Base-by-base conservation (phyloP, 2,888 invertebrate genomes). In the Mythimna albipuncta region DNA sequence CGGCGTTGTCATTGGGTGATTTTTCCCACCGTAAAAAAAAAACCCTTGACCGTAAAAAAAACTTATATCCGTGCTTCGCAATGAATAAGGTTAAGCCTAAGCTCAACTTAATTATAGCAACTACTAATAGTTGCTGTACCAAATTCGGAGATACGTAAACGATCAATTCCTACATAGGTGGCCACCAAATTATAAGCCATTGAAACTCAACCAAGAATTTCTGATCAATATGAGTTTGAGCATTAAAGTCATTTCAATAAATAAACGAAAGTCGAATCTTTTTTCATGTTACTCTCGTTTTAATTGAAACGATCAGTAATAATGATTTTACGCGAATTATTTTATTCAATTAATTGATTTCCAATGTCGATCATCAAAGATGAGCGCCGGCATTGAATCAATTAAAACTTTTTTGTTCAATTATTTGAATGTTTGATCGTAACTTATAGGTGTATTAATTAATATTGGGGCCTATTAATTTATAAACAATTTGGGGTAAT, bases 241-340 rank as follows among this genome's bases (percentile, higher is more conserved):
- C 7, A 35, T 59, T 38, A 67, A 75, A 26, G 26, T n/a, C 19
- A 26, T 55, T 69, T 65, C 16, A 13, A 64, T 65, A 62, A 44
- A 64, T 41, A 76, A 81, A 63, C 21, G 81, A 81, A 75, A 77
- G 76, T 65, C 55, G 38, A 66, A 66, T 54, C 59, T n/a, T 64
- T 73, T 63, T 79, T 62, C 32, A 57, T 57, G 2, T 59, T 16
- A 79, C 75, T 84, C 72, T 84, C 66, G 13, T 76, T 84, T 72
- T 80, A 72, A 85, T 85, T 85, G 77, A 73, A 77, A 82, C 75
- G 57, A 74, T 67, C 75, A 72, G 35, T 63, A 70, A 82, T 76
- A 82, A 76, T 84, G 64, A 77, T 78, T 84, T 78, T 77, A 84
- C 82, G 87, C 85, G 64, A 86, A 84, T 82, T 84, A 81, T 81